phyloP scores from a whole-genome alignment of 30 jellyfish, hydroid and myxozoan species.

The Aurelia sp. region DNA sequence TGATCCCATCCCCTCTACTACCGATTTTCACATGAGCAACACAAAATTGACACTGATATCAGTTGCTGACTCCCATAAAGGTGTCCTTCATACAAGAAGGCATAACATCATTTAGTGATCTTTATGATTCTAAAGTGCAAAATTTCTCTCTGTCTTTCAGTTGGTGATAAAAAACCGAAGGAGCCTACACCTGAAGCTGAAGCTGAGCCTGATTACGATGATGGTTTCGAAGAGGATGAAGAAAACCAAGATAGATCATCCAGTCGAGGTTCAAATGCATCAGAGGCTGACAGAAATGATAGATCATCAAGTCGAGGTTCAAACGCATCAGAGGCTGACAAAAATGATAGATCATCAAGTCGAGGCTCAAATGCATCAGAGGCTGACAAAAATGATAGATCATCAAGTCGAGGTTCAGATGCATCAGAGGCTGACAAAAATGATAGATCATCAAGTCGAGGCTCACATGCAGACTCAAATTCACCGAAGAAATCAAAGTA shows the following conservation, averaged over 20 bases:
- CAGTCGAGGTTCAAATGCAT: background rate
- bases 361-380: conserved; percentile 22
- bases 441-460: background rate
- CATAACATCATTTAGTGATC: too few species aligned
- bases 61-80: too few species aligned
- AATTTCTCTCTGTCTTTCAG: background rate
- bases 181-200: background rate
- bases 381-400: background rate
- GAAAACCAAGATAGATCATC: background rate
- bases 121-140: too few species aligned
- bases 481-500: background rate
- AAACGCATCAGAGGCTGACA: background rate
- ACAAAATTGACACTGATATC: too few species aligned
- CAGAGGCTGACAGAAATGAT: background rate
- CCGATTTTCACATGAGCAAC: too few species aligned
- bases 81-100: too few species aligned
- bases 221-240: conserved; percentile 35
- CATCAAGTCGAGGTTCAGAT: conserved; percentile 9
- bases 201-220: conserved; percentile 1
- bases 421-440: background rate
- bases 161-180: conserved; percentile 16
- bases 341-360: conserved; percentile 5
- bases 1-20: too few species aligned
- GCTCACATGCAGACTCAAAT: background rate
- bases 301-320: background rate